These are phyloP conservation scores for Cheilosia vernalis DNA, from an alignment of 2,888 invertebrate species.

Conservation along the genomic window DNA sequence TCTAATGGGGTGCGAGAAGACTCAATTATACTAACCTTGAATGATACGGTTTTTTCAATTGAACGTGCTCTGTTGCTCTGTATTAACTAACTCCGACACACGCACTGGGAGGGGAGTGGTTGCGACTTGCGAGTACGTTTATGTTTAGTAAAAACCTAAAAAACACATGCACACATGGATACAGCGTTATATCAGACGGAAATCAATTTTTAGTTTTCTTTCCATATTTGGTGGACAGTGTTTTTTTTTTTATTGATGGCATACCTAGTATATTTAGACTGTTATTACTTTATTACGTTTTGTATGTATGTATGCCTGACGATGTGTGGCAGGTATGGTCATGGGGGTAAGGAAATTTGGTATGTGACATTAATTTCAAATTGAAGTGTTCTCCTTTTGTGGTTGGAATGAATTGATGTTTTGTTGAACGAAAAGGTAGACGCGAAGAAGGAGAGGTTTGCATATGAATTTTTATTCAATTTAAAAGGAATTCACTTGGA, in stretches of 20 bases:
- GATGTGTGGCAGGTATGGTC: conserved; percentile 9
- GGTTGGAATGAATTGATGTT: conserved; percentile 34
- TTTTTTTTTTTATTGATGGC: conserved; percentile 15
- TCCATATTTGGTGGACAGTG: conserved; percentile 47
- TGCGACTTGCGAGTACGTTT: not conserved
- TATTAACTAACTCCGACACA: conserved; percentile 36
- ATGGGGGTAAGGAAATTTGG: conserved; percentile 45
- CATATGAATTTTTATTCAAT: conserved; percentile 32
- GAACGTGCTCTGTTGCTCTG: not conserved
- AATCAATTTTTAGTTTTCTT: conserved; percentile 47
- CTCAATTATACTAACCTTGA: conserved; percentile 56
- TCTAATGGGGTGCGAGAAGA: conserved; percentile 33
- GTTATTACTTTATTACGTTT: conserved; percentile 37
- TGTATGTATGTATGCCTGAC: conserved; percentile 10
- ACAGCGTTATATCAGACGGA: conserved; percentile 42
- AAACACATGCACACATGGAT: not conserved
- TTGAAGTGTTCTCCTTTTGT: conserved; percentile 50
- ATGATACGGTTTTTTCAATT: conserved; percentile 18
- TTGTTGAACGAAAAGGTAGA: conserved; percentile 2
- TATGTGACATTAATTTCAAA: conserved; percentile 67
- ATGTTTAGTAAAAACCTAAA: not conserved
- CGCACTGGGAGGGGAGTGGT: conserved; percentile 4
- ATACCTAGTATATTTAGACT: conserved; percentile 11
- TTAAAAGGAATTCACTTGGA: conserved; percentile 11
- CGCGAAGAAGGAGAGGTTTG: conserved; percentile 10